Conservation (phyloP, 2,888 invertebrate species). For the Stenurella melanura region DNA sequence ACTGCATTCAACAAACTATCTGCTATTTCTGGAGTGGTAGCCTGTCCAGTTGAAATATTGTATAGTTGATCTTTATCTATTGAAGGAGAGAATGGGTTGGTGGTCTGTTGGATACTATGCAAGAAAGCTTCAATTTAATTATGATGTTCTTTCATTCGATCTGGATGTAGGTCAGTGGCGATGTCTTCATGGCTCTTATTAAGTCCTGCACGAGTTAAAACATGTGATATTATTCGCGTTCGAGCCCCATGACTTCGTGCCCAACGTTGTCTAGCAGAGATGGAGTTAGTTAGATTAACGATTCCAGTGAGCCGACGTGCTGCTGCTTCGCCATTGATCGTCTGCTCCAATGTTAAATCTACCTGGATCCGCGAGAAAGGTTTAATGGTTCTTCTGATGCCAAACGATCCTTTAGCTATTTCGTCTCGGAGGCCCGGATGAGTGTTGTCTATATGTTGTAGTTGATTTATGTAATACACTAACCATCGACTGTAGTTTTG, state of each 20-base stretch:
- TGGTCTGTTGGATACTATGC: slow-evolving; percentile 23
- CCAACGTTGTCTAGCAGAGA: slow-evolving; percentile 59
- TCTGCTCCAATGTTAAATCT: slow-evolving; percentile 47
- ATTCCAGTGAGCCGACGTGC: slow-evolving; percentile 43
- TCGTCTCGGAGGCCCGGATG: slow-evolving; percentile 34
- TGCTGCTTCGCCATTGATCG: slow-evolving; percentile 49
- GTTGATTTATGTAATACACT: slow-evolving; percentile 24
- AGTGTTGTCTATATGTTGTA: slow-evolving; percentile 27
- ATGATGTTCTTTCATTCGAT: slow-evolving; percentile 28
- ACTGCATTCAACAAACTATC: too few relatives aligned
- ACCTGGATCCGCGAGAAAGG: slow-evolving; percentile 43
- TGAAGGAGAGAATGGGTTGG: too few relatives aligned
- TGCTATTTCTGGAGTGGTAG: too few relatives aligned
- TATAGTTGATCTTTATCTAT: too few relatives aligned
- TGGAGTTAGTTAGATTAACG: slow-evolving; percentile 44
- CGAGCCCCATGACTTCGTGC: slow-evolving; percentile 54
- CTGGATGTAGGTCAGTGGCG: not conserved
- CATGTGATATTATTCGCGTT: slow-evolving; percentile 52
- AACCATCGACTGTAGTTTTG: slow-evolving; percentile 43
- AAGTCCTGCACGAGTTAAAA: not conserved
- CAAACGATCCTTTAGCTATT: slow-evolving; percentile 42
- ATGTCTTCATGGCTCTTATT: not conserved
- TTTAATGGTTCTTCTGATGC: slow-evolving; percentile 49
- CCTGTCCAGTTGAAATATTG: too few relatives aligned
- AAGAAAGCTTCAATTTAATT: slow-evolving; percentile 30